These are phyloP conservation scores for Pseudomyrmex gracilis DNA, from an alignment of 1,140 invertebrate genomes.

Conservation along the genomic window DNA sequence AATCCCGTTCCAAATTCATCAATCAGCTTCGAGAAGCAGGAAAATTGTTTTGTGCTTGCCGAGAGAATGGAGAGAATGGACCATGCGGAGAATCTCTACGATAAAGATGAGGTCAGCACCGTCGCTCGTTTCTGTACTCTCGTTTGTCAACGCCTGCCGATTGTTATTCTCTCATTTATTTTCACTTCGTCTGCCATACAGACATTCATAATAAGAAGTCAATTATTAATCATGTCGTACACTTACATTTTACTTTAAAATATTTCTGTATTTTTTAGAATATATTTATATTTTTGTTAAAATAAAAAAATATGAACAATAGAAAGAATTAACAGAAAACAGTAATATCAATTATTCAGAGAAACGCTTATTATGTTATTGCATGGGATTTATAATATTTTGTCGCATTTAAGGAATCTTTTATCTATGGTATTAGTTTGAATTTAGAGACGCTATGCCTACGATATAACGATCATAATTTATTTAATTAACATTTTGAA, in stretches of 20 bases:
- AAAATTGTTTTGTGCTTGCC: constrained; percentile 39
- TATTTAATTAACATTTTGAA: constrained; percentile 35
- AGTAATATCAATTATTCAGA: not conserved
- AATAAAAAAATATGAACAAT: not conserved
- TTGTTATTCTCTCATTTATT: constrained; percentile 38
- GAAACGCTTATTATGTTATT: not conserved
- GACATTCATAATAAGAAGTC: constrained; percentile 17
- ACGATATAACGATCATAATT: constrained; percentile 1
- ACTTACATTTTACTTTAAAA: not conserved
- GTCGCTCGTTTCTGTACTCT: constrained; percentile 36
- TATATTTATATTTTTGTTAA: no score
- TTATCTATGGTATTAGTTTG: not conserved
- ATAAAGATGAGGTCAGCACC: constrained; percentile 26
- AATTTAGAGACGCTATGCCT: not conserved
- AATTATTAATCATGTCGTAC: constrained; percentile 15
- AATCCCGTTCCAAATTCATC: constrained; percentile 49
- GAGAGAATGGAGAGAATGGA: not conserved
- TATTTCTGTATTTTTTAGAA: not conserved
- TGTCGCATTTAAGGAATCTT: not conserved
- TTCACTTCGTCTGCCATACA: not conserved
- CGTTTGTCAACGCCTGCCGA: constrained; percentile 26
- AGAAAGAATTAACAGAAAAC: not conserved
- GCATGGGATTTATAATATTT: constrained; percentile 19
- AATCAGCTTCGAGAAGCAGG: constrained; percentile 38
- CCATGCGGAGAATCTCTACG: constrained; percentile 20